phyloP scores from a whole-genome alignment of 2,113 vertebrate genomes.

The Rhabdornis inornatus region DNA sequence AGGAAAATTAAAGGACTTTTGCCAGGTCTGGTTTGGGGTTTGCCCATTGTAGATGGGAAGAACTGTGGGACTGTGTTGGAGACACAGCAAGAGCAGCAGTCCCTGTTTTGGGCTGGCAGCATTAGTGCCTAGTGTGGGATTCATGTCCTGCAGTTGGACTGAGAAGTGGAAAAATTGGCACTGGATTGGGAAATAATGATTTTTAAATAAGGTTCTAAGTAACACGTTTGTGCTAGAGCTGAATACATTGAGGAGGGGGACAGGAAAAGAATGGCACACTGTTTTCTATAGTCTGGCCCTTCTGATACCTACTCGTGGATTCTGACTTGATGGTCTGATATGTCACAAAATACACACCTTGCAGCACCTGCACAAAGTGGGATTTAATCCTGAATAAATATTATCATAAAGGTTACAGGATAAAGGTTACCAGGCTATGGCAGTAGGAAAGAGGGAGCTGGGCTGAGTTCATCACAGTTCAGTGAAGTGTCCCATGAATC shows the following conservation, averaged over 20 bases:
- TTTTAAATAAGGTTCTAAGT: neutral
- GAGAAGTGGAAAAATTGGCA: neutral
- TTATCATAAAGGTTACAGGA: accelerated
- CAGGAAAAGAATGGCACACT: no score
- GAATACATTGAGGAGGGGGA: accelerated
- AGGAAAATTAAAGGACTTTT: neutral
- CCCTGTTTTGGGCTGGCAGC: neutral
- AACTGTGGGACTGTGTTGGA: neutral
- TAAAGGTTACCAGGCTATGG: neutral
- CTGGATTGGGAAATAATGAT: neutral
- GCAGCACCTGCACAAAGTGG: neutral
- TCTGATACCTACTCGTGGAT: accelerated
- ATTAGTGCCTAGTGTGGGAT: neutral
- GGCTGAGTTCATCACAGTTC: neutral
- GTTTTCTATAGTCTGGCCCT: neutral
- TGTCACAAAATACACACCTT: neutral
- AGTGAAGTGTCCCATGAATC: neutral
- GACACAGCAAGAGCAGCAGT: neutral
- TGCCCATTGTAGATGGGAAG: neutral
- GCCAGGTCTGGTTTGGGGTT: neutral
- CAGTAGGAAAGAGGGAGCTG: neutral
- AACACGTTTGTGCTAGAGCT: neutral
- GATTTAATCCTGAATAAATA: neutral
- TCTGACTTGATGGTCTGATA: neutral
- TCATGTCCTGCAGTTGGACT: neutral